A percentile compares a stretch with the other conserved stretches of the same genome.
These are phyloP conservation scores for Astropecten irregularis DNA, from an alignment of 53 echinoderm and acorn worm species.

Conservation along the genomic window DNA sequence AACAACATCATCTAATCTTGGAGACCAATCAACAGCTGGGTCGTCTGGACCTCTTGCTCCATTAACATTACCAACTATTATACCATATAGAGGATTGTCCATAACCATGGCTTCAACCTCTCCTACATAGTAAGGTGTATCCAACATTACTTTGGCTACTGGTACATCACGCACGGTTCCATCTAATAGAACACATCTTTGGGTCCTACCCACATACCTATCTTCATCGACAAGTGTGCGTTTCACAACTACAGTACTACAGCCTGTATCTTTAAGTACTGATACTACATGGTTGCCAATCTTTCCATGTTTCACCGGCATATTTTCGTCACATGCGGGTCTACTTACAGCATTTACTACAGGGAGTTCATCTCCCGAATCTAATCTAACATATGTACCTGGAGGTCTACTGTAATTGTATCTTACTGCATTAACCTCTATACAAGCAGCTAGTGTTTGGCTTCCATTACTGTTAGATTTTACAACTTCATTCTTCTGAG, in stretches of 20 bases:
- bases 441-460: no score
- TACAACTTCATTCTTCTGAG: no score
- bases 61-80: slow-evolving; percentile 57
- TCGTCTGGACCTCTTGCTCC: slow-evolving; percentile 55
- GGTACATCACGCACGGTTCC: slow-evolving; percentile 58
- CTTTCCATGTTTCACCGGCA: no score
- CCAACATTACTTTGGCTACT: slow-evolving; percentile 37
- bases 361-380: no score
- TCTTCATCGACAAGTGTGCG: slow-evolving; percentile 25
- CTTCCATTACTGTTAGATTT: no score
- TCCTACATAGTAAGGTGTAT: slow-evolving; percentile 63
- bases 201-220: slow-evolving; percentile 26
- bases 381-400: no score
- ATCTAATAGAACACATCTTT: slow-evolving; percentile 56
- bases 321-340: no score
- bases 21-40: slow-evolving; percentile 25
- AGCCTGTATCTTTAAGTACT: no score
- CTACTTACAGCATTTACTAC: no score
- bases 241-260: slow-evolving; percentile 65
- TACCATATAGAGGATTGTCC: slow-evolving; percentile 58
- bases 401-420: no score
- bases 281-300: no score
- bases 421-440: no score
- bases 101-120: slow-evolving; percentile 61
- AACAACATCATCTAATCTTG: background rate